phyloP scores from a whole-genome alignment of 1,140 invertebrate species.

The Uloborus diversus region DNA sequence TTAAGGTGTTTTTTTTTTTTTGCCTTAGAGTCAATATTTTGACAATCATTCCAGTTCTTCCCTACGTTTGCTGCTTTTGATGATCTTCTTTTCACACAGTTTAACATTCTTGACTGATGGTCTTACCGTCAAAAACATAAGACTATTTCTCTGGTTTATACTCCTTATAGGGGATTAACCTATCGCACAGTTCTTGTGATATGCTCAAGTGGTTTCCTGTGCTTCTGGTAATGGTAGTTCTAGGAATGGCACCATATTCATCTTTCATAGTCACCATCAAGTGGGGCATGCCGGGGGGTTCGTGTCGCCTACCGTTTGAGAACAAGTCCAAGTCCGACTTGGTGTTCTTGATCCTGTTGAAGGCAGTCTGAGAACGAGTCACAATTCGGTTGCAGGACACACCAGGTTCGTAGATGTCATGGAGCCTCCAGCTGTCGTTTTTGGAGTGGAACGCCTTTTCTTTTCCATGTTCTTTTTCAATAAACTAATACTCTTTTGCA shows the following conservation, averaged over 20 bases:
- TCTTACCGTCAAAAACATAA: too few relatives aligned
- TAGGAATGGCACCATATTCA: constrained; percentile 4
- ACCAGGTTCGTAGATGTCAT: constrained; percentile 2
- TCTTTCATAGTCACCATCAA: constrained; percentile 22
- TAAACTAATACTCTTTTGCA: too few relatives aligned
- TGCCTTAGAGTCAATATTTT: too few relatives aligned
- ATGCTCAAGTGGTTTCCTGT: not conserved
- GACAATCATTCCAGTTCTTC: too few relatives aligned
- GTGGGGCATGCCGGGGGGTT: constrained; percentile 10
- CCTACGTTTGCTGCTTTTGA: too few relatives aligned
- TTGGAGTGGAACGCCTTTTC: too few relatives aligned
- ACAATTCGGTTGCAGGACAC: constrained; percentile 5
- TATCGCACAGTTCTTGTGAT: not conserved
- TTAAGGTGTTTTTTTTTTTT: too few relatives aligned
- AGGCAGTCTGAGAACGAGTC: constrained; percentile 26
- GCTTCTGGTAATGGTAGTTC: constrained; percentile 27
- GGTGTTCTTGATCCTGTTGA: constrained; percentile 6
- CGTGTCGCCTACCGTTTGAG: not conserved
- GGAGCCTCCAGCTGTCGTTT: not conserved
- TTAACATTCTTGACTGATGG: too few relatives aligned
- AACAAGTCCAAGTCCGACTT: constrained; percentile 11
- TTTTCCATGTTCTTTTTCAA: too few relatives aligned
- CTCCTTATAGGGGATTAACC: not conserved
- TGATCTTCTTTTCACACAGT: too few relatives aligned
- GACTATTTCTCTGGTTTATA: not conserved